Evolutionary conservation across 2,888 invertebrate genomes (phyloP).

Genomic region (Melanchra persicariae): DNA sequence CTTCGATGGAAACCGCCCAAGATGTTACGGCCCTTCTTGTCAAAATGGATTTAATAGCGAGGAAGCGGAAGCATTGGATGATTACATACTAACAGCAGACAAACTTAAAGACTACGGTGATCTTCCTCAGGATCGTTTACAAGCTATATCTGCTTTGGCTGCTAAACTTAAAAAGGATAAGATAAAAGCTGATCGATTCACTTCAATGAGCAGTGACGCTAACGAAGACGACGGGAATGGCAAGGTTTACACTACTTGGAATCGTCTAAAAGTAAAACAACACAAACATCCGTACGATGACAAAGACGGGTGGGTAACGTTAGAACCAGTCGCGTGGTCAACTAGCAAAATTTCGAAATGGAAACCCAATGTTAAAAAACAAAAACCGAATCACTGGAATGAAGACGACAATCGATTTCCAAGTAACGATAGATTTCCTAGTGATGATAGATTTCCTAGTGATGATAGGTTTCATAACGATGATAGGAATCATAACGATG

Average conservation of each 20-base stretch:
- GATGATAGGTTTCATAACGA: conserved; percentile 58
- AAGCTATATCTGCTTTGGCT: conserved; percentile 85
- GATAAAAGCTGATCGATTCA: conserved; percentile 74
- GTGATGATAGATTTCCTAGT: conserved; percentile 50
- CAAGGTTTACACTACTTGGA: conserved; percentile 87
- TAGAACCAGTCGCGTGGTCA: conserved; percentile 95
- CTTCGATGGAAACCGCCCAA: conserved; percentile 77
- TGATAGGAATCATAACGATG: conserved; percentile 55
- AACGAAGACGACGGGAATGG: conserved; percentile 74
- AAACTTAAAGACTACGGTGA: conserved; percentile 88
- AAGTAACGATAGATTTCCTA: conserved; percentile 59
- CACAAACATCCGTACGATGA: conserved; percentile 92
- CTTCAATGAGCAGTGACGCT: conserved; percentile 68
- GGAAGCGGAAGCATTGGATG: conserved; percentile 90
- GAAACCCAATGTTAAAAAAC: conserved; percentile 92
- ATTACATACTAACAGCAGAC: conserved; percentile 91
- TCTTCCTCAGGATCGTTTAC: conserved; percentile 82
- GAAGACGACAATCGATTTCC: conserved; percentile 82
- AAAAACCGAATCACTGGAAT: conserved; percentile 87
- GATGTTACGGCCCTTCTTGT: conserved; percentile 88
- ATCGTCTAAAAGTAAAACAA: conserved; percentile 89
- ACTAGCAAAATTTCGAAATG: conserved; percentile 95
- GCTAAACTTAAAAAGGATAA: conserved; percentile 88
- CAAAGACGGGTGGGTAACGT: conserved; percentile 94
- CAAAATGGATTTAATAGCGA: conserved; percentile 80